phyloP scores from a whole-genome alignment of 2,113 vertebrate species.

The Mungos mungo region DNA sequence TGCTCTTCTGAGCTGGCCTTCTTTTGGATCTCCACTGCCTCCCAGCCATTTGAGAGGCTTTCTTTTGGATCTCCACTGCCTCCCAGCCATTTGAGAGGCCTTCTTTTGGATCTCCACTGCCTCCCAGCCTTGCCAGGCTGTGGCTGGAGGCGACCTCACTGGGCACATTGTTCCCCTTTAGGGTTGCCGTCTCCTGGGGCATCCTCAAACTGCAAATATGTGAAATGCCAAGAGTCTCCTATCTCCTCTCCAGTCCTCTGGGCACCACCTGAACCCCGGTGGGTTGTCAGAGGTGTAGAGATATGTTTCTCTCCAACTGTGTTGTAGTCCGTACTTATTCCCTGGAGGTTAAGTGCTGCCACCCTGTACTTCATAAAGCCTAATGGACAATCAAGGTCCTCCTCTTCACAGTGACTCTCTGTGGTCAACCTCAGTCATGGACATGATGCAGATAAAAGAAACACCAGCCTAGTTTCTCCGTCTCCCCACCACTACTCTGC shows the following conservation, averaged over 20 bases:
- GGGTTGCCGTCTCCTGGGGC: rapidly evolving
- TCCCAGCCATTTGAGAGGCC: too few species aligned
- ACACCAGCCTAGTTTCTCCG: not conserved
- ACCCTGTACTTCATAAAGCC: rapidly evolving
- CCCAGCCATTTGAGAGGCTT: too few species aligned
- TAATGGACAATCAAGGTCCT: too few species aligned
- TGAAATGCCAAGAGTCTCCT: not conserved
- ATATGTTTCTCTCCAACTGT: not conserved
- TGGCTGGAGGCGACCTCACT: not conserved
- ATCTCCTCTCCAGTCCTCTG: not conserved
- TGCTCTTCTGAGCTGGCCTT: not conserved
- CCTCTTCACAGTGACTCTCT: not conserved
- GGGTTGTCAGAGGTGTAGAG: not conserved
- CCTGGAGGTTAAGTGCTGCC: not conserved
- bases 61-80: not conserved
- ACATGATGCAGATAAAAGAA: not conserved
- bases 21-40: not conserved
- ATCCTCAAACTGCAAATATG: not conserved
- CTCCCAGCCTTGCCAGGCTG: not conserved
- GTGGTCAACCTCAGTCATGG: not conserved
- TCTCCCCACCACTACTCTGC: not conserved
- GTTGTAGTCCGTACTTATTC: not conserved
- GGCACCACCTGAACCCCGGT: not conserved
- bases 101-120: not conserved
- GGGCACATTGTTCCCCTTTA: not conserved